Evolutionary conservation across 2,888 invertebrate genomes (phyloP).

Genomic region (Teinopalpus imperialis): DNA sequence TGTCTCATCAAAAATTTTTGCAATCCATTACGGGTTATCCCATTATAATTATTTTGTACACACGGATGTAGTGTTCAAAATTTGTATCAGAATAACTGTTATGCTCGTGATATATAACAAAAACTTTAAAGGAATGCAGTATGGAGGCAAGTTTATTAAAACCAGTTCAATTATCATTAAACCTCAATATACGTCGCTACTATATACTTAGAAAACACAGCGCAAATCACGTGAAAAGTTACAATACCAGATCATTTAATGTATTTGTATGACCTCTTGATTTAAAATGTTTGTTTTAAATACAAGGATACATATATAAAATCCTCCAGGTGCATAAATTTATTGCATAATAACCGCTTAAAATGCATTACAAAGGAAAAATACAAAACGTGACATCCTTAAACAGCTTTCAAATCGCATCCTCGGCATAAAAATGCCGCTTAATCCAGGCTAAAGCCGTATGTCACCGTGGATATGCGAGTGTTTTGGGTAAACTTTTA

Average conservation of each 20-base stretch:
- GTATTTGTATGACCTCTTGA: not conserved
- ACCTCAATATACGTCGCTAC: not conserved
- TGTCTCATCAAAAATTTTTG: too few species aligned
- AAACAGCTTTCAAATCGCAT: constrained; percentile 13
- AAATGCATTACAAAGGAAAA: constrained; percentile 3
- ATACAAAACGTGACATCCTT: constrained; percentile 10
- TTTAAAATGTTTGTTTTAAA: not conserved
- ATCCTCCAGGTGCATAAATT: not conserved
- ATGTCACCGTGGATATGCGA: not conserved
- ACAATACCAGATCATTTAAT: not conserved
- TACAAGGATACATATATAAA: not conserved
- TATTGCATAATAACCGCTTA: constrained; percentile 1
- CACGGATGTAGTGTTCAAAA: not conserved
- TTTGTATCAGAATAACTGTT: not conserved
- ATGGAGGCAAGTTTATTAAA: constrained; percentile 1
- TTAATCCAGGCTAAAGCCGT: constrained; percentile 14
- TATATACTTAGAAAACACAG: constrained; percentile 4
- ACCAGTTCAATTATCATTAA: constrained; percentile 2
- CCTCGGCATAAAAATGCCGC: constrained; percentile 15
- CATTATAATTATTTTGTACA: too few species aligned
- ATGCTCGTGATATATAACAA: not conserved
- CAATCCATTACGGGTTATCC: too few species aligned
- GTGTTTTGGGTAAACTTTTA: constrained; percentile 7
- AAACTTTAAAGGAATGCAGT: constrained; percentile 1
- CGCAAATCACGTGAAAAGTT: constrained; percentile 7